Base-by-base conservation (phyloP, 2,113 vertebrate genomes). In the Falcunculus frontatus region DNA sequence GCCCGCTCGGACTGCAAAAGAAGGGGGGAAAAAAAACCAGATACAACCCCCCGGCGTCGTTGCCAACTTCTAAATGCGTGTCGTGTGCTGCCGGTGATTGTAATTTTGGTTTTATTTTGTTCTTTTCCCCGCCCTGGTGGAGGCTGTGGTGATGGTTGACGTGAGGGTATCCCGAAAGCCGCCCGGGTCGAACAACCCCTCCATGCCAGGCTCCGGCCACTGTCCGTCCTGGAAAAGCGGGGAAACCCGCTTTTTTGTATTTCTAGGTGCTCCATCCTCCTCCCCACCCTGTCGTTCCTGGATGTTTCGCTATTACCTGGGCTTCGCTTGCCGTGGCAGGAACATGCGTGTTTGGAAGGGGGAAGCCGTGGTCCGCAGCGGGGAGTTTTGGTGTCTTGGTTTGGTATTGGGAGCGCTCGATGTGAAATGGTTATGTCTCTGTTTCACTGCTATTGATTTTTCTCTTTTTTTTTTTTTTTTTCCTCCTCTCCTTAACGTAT, bases 21-120 rank as follows among this genome's bases (percentile, higher is more conserved):
- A 29, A 44, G 1, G 41, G 25, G 6, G 1, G 0, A 0, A 10
- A 33, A 9, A 29, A 16, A 29, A 16, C 13, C 8, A 22, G 1
- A 3, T 6, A 3, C 11, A 76, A 44, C 3, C 41, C 11, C 17
- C 10, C 19, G n/a, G 32, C 25, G 13, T 35, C 16, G 47, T 26
- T 75, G 76, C 76, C 63, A 42, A 16, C 67, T 72, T 55, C 53
- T 50, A 49, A 49, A 37, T 6, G 72, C 21, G 49, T 63, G 82
- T 64, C 55, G 29, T 62, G 78, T 75, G 67, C n/a, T n/a, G 86
- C 74, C 37, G 44, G 10, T 62, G 74, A 32, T 12, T 33, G 67
- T 53, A 18, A 39, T 67, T 73, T 55, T 49, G 16, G 5, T 55
- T 86, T 84, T 12, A 17, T 79, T 75, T 46, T 4, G 27, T 46